Evolutionary conservation across 30 jellyfish, hydroid and myxozoan species (phyloP).

Genomic region (Mastigias papua): DNA sequence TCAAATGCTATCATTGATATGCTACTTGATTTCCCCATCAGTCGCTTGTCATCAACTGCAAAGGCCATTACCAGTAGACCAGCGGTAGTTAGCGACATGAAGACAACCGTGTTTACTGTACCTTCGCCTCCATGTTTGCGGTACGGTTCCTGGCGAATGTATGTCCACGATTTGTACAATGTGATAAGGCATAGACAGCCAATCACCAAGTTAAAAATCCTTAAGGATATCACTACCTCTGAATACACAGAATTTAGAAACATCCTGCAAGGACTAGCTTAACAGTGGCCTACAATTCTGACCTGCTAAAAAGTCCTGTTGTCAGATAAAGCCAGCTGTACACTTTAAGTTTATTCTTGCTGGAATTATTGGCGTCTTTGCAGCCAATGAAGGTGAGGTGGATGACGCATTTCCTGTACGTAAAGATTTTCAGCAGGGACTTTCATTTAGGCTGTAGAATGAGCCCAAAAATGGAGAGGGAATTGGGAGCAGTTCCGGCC

Average conservation of each 20-base stretch:
- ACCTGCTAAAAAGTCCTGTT: background rate
- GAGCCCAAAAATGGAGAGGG: no score
- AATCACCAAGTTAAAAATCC: background rate
- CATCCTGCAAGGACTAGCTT: background rate
- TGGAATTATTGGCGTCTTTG: no score
- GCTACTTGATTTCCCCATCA: background rate
- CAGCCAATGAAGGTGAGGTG: background rate
- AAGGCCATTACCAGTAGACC: background rate
- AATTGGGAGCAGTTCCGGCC: no score
- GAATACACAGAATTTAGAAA: constrained; percentile 3
- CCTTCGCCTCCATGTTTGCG: background rate
- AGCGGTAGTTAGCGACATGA: background rate
- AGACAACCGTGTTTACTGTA: background rate
- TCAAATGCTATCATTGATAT: background rate
- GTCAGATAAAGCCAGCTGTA: background rate
- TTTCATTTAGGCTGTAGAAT: no score
- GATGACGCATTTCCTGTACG: background rate
- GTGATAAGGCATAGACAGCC: background rate
- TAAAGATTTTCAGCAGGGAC: no score
- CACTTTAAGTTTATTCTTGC: no score
- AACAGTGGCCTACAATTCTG: background rate
- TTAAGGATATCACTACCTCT: background rate
- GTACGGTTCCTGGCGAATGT: background rate
- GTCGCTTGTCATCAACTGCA: background rate
- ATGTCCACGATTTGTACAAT: background rate